Conservation (phyloP, 1,140 invertebrate genomes). For the Augochlora pura region DNA sequence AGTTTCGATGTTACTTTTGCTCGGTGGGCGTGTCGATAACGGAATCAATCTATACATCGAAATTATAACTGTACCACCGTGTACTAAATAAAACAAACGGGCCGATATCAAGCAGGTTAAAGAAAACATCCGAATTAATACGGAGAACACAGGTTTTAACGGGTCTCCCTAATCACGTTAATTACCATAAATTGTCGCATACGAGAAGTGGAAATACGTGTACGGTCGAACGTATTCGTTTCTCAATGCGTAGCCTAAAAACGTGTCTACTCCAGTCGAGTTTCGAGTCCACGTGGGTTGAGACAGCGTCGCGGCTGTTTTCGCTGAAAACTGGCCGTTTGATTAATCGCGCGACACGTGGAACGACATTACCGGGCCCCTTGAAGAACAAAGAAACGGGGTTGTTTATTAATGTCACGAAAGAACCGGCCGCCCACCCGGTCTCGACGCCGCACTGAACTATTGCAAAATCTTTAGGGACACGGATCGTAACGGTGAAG, state of each 20-base stretch:
- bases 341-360: neutral
- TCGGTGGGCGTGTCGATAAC: neutral
- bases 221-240: neutral
- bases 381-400: conserved; percentile 8
- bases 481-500: conserved; percentile 27
- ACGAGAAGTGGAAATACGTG: neutral
- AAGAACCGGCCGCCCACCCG: conserved; percentile 38
- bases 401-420: conserved; percentile 38
- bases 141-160: too few relatives aligned
- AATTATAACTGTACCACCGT: neutral
- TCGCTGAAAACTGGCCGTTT: neutral
- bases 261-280: too few relatives aligned
- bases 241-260: neutral
- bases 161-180: too few relatives aligned
- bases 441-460: conserved; percentile 24
- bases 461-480: conserved; percentile 41
- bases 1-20: neutral
- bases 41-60: neutral
- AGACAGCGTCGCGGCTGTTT: neutral
- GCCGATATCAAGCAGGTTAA: too few relatives aligned
- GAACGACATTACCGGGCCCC: conserved; percentile 12
- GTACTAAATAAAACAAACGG: too few relatives aligned
- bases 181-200: neutral
- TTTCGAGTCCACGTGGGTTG: too few relatives aligned
- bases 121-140: too few relatives aligned